Conservation (phyloP, 2,888 invertebrate genomes). For the Oligia fasciuncula region DNA sequence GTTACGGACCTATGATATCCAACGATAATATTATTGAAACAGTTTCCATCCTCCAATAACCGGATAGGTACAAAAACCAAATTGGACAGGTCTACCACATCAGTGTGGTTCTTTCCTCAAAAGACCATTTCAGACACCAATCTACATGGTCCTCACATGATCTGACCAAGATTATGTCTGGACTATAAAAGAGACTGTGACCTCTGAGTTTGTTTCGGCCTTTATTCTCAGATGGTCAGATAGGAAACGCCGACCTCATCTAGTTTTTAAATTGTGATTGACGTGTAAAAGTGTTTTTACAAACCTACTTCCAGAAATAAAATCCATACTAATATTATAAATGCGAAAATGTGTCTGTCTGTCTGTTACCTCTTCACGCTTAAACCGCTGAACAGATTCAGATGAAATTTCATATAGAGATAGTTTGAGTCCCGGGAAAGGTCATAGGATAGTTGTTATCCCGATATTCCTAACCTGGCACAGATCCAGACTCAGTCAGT, state of each 20-base stretch:
- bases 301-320: background rate
- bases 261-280: background rate
- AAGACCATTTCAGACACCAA: background rate
- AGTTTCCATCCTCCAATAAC: background rate
- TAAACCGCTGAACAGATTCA: no score
- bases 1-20: background rate
- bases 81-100: background rate
- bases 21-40: conserved; percentile 1
- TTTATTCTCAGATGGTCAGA: background rate
- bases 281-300: background rate
- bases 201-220: background rate
- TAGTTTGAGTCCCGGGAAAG: no score
- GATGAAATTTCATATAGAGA: no score
- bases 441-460: no score
- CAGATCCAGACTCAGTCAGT: background rate
- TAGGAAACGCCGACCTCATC: background rate
- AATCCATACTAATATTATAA: background rate
- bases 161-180: background rate
- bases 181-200: background rate
- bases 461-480: background rate
- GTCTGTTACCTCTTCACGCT: no score
- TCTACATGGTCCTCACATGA: background rate
- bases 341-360: no score
- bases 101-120: background rate
- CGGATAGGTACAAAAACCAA: background rate